Conservation (phyloP, 2,797 vertebrate genomes). For the Huso huso region DNA sequence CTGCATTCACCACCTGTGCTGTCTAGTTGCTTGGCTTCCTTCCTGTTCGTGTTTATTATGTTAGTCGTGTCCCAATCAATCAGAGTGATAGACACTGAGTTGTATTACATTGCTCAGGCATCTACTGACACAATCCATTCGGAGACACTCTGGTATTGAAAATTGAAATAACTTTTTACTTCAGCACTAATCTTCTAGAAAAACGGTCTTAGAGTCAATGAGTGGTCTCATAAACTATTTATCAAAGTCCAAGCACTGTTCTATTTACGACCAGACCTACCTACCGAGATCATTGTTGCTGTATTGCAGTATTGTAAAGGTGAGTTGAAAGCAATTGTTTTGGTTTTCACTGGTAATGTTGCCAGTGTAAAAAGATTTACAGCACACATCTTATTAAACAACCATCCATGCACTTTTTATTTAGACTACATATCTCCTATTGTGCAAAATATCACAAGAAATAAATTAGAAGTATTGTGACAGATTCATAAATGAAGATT, state of each 20-base stretch:
- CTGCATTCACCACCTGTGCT: neutral
- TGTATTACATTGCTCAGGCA: constrained; percentile 25
- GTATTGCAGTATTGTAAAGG: neutral
- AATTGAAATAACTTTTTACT: neutral
- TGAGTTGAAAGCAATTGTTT: neutral
- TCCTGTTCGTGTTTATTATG: constrained; percentile 14
- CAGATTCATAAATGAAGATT: too few species aligned
- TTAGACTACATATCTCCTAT: too few species aligned
- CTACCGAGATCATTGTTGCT: neutral
- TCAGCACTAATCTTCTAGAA: neutral
- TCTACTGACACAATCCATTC: constrained; percentile 19
- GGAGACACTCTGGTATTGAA: constrained; percentile 35
- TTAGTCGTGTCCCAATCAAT: constrained; percentile 34
- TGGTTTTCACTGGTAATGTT: too few species aligned
- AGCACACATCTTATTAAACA: too few species aligned
- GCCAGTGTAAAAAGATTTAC: neutral
- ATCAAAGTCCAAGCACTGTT: neutral
- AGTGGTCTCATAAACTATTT: neutral
- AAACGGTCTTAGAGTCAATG: neutral
- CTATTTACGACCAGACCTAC: neutral
- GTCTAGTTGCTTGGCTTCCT: neutral
- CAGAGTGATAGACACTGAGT: constrained; percentile 30
- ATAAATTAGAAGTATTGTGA: too few species aligned
- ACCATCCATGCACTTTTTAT: too few species aligned
- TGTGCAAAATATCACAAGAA: too few species aligned